Evolutionary conservation across 2,113 vertebrate genomes (phyloP).

Genomic region (Rhombomys opimus): DNA sequence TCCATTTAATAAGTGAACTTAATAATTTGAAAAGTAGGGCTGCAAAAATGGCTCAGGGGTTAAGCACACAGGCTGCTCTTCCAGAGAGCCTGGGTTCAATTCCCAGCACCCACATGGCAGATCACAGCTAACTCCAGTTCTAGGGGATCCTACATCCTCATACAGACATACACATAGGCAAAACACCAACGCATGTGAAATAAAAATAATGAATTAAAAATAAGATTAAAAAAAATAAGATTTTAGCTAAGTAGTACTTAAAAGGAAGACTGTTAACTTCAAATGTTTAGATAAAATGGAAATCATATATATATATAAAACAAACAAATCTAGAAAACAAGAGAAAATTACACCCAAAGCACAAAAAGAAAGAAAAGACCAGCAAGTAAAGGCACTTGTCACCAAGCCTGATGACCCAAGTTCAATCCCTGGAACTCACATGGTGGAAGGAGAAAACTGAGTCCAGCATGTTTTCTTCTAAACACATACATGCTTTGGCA

Average conservation of each 20-base stretch:
- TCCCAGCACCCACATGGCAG: background rate
- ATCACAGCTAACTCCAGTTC: background rate
- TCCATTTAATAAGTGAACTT: constrained; percentile 47
- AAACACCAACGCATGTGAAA: background rate
- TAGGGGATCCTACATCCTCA: background rate
- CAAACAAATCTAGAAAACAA: background rate
- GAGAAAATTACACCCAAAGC: background rate
- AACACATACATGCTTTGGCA: background rate
- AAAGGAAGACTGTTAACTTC: background rate
- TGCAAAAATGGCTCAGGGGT: background rate
- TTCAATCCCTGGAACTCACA: background rate
- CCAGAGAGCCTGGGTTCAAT: background rate
- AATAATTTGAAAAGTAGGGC: constrained; percentile 46
- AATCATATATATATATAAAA: background rate
- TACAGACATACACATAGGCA: background rate
- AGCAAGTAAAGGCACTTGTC: background rate
- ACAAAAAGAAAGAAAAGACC: background rate
- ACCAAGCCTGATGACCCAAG: background rate
- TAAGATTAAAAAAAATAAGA: background rate
- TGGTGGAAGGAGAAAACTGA: background rate
- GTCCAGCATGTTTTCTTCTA: background rate
- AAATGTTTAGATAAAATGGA: background rate
- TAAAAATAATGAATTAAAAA: background rate
- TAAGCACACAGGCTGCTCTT: background rate
- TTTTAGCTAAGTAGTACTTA: background rate